Conservation (phyloP, 2,797 vertebrate genomes). For the Limnodromus scolopaceus region DNA sequence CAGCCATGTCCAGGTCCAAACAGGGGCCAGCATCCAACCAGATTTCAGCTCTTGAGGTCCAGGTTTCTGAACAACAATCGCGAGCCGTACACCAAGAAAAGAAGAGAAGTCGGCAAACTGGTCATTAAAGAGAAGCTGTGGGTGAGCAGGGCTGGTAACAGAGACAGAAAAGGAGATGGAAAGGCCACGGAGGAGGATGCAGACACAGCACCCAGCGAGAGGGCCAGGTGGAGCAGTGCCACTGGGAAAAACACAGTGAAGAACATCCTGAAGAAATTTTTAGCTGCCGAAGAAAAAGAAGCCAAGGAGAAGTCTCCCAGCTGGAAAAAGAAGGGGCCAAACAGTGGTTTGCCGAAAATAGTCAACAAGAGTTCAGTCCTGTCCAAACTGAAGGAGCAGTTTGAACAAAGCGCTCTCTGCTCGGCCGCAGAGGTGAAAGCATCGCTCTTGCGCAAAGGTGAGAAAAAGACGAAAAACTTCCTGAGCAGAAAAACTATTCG, state of each 20-base stretch:
- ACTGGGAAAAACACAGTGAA: conserved; percentile 80
- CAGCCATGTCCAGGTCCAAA: not conserved
- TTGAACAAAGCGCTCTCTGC: conserved; percentile 80
- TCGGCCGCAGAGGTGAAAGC: conserved; percentile 69
- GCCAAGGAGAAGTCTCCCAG: conserved; percentile 32
- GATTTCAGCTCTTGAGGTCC: conserved; percentile 90
- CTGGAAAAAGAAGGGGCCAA: not conserved
- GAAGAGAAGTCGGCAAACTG: conserved; percentile 87
- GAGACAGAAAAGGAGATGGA: conserved; percentile 40
- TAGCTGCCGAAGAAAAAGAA: conserved; percentile 82
- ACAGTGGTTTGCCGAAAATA: conserved; percentile 61
- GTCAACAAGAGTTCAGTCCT: conserved; percentile 74
- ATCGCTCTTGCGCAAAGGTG: conserved; percentile 19
- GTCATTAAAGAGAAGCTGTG: conserved; percentile 72
- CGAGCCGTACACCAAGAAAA: conserved; percentile 79
- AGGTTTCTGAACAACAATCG: conserved; percentile 86
- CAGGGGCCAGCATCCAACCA: conserved; percentile 72
- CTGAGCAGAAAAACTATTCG: conserved; percentile 22
- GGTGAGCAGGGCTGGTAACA: conserved; percentile 43
- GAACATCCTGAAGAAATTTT: conserved; percentile 85
- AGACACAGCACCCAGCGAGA: not conserved
- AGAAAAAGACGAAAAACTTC: conserved; percentile 24
- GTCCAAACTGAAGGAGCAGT: conserved; percentile 82
- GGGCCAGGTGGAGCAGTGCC: conserved; percentile 8
- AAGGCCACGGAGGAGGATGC: not conserved